Percentiles rank a stretch among this genome's conserved stretches.
These are phyloP conservation scores for Tridacna gigas DNA, from an alignment of 2,888 invertebrate genomes.

Conservation along the genomic window DNA sequence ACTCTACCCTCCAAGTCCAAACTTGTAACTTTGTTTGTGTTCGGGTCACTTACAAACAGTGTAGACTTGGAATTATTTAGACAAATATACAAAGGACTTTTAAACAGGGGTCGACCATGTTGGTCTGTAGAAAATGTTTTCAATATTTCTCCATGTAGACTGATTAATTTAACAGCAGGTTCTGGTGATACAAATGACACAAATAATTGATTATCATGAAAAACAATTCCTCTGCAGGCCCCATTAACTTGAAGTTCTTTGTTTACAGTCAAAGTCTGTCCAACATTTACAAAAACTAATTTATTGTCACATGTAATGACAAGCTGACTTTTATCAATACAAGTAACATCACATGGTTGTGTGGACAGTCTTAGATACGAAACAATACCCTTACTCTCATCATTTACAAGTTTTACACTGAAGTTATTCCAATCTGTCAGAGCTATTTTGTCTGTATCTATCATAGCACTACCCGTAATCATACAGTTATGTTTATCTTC, in stretches of 20 bases:
- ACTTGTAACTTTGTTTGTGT: neutral
- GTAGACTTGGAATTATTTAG: neutral
- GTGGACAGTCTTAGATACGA: neutral
- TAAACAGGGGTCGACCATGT: neutral
- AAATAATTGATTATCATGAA: neutral
- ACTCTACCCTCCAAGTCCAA: neutral
- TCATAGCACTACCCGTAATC: neutral
- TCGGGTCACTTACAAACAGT: neutral
- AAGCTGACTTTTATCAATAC: neutral
- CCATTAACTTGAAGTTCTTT: neutral
- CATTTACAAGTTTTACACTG: neutral
- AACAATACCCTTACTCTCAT: neutral
- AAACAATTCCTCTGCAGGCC: neutral
- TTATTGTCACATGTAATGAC: neutral
- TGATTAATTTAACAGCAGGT: neutral
- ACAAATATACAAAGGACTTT: neutral
- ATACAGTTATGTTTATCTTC: neutral
- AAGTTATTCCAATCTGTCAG: conserved; percentile 1
- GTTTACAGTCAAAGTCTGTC: neutral
- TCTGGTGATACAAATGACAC: neutral
- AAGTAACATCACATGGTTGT: conserved; percentile 1
- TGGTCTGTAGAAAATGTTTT: neutral
- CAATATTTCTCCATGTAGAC: neutral
- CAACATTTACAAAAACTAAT: neutral
- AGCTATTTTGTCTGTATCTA: neutral